Evolutionary conservation across 2,888 invertebrate genomes (phyloP), one percentile per base, ranked within the genome.

Genomic region (Anticlea derivata): DNA sequence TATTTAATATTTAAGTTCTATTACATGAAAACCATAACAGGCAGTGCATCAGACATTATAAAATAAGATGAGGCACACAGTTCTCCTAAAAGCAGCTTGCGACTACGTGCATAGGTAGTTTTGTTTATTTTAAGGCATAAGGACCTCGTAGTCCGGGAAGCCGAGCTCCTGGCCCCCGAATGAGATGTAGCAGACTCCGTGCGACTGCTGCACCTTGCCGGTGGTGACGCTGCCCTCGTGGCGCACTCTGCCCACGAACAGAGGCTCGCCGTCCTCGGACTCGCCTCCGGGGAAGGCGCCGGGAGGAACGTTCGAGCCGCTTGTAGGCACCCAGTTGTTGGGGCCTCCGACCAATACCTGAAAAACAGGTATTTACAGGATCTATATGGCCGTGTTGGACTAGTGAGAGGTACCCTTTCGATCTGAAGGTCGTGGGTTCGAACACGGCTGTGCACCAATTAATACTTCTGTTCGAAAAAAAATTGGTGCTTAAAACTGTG

Each of bases 201-300:
- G 96, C 5, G 95, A 95, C 26, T 94, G 94, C 68, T 97, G 97
- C 1, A 97, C 94, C 86, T 97, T 97, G 70, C 97, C 96, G 17
- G 94, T 92, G 13, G 96, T 96, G 35, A 95, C 60, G 51, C 94
- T 93, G 50, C 94, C 96, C 63, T 96, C 95, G 70, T 96, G 96
- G 27, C 92, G 88, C 0, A 94, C 95, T 58, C 96, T 93, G 8
- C 96, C 97, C 26, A 96, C 86, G 80, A 92, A 96, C 1, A 97
- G 90, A 0, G 95, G 93, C 72, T 97, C 97, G 0, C 96, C 96
- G 22, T 95, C 94, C 71, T 95, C 95, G 6, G 93, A 89, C 70
- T 95, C 92, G 5, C 95, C 95, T n/a, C 86, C 93, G 17, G 94
- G 94, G 62, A 96, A 92, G 0, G 96, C 95, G 47, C 93, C 93